These are phyloP conservation scores for Fragum sueziense DNA, from an alignment of 2,888 invertebrate genomes.

Conservation along the genomic window DNA sequence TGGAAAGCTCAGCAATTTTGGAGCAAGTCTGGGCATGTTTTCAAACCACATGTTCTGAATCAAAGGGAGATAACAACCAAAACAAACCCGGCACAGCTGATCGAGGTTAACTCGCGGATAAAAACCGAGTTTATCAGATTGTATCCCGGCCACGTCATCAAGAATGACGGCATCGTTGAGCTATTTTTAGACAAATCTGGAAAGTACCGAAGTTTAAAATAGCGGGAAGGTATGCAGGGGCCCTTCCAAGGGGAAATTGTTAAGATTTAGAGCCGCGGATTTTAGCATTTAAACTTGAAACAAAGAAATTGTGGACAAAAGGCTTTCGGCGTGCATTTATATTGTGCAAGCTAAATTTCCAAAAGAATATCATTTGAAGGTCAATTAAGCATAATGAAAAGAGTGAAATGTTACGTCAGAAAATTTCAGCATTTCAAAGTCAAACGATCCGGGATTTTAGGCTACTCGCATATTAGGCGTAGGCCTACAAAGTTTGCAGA, in stretches of 20 bases:
- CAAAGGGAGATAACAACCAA: conserved; percentile 51
- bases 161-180: conserved; percentile 36
- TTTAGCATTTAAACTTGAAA: too few relatives aligned
- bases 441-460: background rate
- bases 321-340: too few relatives aligned
- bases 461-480: too few relatives aligned
- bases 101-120: conserved; percentile 16
- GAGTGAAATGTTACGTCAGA: conserved; percentile 20
- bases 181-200: conserved; percentile 41
- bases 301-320: too few relatives aligned
- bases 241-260: background rate
- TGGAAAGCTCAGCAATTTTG: conserved; percentile 58
- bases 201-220: conserved; percentile 38
- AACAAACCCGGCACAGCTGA: conserved; percentile 37
- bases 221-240: background rate
- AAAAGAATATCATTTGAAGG: too few relatives aligned
- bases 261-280: background rate
- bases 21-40: conserved; percentile 56
- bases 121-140: conserved; percentile 36
- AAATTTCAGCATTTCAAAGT: background rate
- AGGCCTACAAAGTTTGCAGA: too few relatives aligned
- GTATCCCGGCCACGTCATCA: conserved; percentile 48
- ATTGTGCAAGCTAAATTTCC: too few relatives aligned
- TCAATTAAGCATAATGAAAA: too few relatives aligned
- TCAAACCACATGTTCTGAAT: conserved; percentile 45